phyloP scores from a whole-genome alignment of 2,797 vertebrate genomes.

The Potorous gilbertii region DNA sequence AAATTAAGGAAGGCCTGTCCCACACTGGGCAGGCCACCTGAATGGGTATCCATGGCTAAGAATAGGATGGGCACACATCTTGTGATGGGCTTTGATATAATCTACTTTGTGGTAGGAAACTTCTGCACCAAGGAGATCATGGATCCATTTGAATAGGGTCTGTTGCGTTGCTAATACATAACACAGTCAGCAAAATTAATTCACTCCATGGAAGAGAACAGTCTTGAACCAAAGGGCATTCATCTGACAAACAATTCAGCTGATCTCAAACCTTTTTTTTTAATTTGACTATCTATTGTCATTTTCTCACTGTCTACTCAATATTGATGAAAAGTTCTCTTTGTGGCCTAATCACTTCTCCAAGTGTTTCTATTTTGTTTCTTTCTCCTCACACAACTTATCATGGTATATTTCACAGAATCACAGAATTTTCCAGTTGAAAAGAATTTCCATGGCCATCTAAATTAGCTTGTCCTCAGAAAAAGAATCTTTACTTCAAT shows the following conservation, averaged over 20 bases:
- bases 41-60: not conserved
- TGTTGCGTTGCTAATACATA: not conserved
- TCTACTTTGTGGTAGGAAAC: not conserved
- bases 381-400: not conserved
- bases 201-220: not conserved
- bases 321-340: rapidly evolving
- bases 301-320: not conserved
- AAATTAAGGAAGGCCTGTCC: not conserved
- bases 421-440: not conserved
- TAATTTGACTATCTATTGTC: rapidly evolving
- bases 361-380: not conserved
- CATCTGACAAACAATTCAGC: not conserved
- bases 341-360: not conserved
- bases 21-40: not conserved
- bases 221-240: not conserved
- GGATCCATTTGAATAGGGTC: not conserved
- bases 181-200: not conserved
- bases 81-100: not conserved
- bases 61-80: not conserved
- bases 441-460: not conserved
- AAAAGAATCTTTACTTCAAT: not conserved
- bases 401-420: not conserved
- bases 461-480: not conserved
- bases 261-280: not conserved
- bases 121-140: not conserved